Evolutionary conservation across 2,113 vertebrate species (phyloP), one percentile per base, ranked within the genome.

Genomic region (Rhegmatorhina hoffmannsi): DNA sequence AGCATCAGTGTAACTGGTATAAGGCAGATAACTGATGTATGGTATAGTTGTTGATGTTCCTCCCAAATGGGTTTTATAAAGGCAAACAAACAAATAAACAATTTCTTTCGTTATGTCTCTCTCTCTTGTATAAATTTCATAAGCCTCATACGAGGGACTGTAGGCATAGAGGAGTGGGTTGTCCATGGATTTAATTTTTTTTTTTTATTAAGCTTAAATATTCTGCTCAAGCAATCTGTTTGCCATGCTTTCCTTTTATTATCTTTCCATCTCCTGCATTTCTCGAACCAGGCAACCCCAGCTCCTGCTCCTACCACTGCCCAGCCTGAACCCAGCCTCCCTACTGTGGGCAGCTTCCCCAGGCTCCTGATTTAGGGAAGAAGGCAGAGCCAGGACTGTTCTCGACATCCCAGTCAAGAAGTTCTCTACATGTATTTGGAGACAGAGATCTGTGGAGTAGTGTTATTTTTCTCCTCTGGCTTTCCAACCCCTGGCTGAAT

Each of bases 11-110:
- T 97, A 98, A 98, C 98, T 96, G 95, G 97, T 95, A 77, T 87
- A 96, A 97, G 97, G 96, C 96, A 94, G 94, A 98, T 97, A 98
- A 98, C 96, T 98, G 97, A 98, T 98, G 95, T 97, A 97, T 76
- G 89, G 96, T 84, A 77, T 95, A 96, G 97, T 92, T 52, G 72
- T 43, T 89, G 95, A 96, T 97, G 96, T 97, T 98, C 97, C 96
- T 98, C 98, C 98, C 98, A 97, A 98, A 98, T 98, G 98, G 97
- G 96, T 97, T 98, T 98, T 97, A 97, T 96, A 98, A 97, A 97
- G 93, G 95, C 97, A 98, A 97, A 97, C 97, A 98, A 98, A 98
- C 97, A 98, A 97, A 98, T 98, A 98, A 98, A 98, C 97, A 98
- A 98, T 97, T 98, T 98, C 96, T 98, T 97, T 97, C 79, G 7